A percentile compares a stretch with the other conserved stretches of the same genome.
phyloP scores from a whole-genome alignment of 2,113 vertebrate species.

The Megaleporinus macrocephalus region DNA sequence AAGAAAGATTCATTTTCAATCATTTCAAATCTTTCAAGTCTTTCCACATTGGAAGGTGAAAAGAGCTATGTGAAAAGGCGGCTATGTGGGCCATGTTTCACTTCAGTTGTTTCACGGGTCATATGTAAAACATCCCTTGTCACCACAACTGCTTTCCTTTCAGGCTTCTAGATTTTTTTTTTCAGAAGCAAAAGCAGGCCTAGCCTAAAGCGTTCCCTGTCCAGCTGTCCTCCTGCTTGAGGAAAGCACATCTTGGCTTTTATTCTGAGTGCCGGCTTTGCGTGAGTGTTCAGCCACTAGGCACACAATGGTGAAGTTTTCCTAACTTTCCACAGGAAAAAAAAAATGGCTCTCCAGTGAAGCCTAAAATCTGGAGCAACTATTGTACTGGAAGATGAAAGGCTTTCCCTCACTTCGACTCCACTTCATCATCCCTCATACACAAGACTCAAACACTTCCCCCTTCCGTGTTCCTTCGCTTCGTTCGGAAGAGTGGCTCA shows the following conservation, averaged over 20 bases:
- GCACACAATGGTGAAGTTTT: neutral
- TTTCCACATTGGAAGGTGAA: neutral
- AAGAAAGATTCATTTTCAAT: no score
- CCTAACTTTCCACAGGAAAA: neutral
- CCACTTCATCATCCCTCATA: neutral
- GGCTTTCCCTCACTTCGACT: neutral
- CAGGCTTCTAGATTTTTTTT: neutral
- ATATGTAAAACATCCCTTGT: neutral
- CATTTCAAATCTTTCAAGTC: neutral
- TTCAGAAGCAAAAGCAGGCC: neutral
- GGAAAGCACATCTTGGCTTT: neutral
- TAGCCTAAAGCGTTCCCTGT: neutral
- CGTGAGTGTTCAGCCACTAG: neutral
- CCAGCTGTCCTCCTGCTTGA: constrained; percentile 13
- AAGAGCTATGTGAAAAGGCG: constrained; percentile 10
- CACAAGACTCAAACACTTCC: neutral
- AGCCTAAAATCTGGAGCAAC: constrained; percentile 9
- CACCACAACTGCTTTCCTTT: neutral
- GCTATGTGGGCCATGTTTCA: neutral
- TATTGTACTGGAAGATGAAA: constrained; percentile 6
- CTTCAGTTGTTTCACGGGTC: neutral
- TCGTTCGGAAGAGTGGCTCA: neutral
- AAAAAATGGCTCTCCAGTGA: constrained; percentile 1
- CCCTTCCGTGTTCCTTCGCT: neutral
- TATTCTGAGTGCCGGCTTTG: neutral